Conservation (phyloP, 2,888 invertebrate species). For the Lasioglossum pauxillum region DNA sequence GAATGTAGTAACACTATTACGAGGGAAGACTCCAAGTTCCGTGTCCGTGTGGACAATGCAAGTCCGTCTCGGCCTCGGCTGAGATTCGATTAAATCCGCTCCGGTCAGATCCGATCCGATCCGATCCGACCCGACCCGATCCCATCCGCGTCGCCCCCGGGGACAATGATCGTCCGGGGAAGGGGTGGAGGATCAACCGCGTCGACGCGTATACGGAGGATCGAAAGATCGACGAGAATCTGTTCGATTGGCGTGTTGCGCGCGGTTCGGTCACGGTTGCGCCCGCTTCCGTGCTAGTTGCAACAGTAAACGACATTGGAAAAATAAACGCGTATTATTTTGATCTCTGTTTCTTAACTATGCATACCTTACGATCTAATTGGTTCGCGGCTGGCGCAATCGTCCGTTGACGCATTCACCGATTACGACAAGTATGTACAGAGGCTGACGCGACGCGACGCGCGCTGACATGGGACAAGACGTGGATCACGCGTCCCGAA, state of each 20-base stretch:
- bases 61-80: background rate
- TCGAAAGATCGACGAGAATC: background rate
- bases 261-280: background rate
- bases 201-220: background rate
- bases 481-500: background rate
- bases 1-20: too few relatives aligned
- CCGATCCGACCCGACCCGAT: background rate
- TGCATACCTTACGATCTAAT: slow-evolving; percentile 37
- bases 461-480: background rate
- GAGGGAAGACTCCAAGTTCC: too few relatives aligned
- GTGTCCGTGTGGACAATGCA: background rate
- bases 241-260: background rate
- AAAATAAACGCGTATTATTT: slow-evolving; percentile 51
- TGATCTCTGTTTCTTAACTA: slow-evolving; percentile 37
- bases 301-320: slow-evolving; percentile 24
- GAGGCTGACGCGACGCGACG: slow-evolving; percentile 12
- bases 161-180: background rate
- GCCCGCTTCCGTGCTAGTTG: background rate
- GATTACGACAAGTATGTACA: slow-evolving; percentile 46
- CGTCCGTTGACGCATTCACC: slow-evolving; percentile 24
- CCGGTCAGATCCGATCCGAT: background rate
- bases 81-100: slow-evolving; percentile 20
- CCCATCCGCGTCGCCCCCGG: background rate
- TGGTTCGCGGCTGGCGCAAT: slow-evolving; percentile 36
- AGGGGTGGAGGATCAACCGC: background rate